phyloP scores from a whole-genome alignment of 2,113 vertebrate genomes.

The Mesoclemmys tuberculata region DNA sequence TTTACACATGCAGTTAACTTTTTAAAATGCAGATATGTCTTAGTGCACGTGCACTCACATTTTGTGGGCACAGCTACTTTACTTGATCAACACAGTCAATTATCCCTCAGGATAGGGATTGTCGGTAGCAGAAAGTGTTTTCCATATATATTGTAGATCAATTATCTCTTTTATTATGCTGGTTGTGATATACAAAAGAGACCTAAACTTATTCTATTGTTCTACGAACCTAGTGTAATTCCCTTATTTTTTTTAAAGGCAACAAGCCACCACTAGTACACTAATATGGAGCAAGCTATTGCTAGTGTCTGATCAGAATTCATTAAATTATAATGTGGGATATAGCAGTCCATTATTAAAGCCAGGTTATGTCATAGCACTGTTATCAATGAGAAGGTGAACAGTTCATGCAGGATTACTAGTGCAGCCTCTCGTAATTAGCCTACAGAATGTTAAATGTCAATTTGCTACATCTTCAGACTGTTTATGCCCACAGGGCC shows the following conservation, averaged over 20 bases:
- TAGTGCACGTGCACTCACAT: neutral
- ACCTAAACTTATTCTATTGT: slow-evolving; percentile 66
- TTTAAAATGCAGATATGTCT: neutral
- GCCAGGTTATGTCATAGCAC: slow-evolving; percentile 65
- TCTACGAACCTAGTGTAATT: slow-evolving; percentile 54
- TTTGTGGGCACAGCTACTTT: neutral
- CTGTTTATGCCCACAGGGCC: slow-evolving; percentile 5
- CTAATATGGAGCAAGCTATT: slow-evolving; percentile 66
- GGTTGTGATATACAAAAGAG: slow-evolving; percentile 35
- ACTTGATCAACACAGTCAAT: neutral
- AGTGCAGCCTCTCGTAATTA: slow-evolving; percentile 71
- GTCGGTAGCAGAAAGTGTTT: neutral
- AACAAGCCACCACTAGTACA: slow-evolving; percentile 43
- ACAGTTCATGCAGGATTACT: slow-evolving; percentile 71
- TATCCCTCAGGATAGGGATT: neutral
- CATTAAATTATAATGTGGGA: slow-evolving; percentile 57
- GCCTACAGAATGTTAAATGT: slow-evolving; percentile 53
- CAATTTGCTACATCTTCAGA: slow-evolving; percentile 28
- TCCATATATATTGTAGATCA: neutral
- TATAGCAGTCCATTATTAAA: slow-evolving; percentile 67
- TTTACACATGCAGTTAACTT: neutral
- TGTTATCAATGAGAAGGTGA: slow-evolving; percentile 74
- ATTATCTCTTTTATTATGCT: neutral
- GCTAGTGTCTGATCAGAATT: slow-evolving; percentile 76
- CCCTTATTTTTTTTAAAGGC: slow-evolving; percentile 70